Evolutionary conservation across 30 jellyfish, hydroid and myxozoan species (phyloP), one percentile per base, ranked within the genome.

Genomic region (Sanderia malayensis): DNA sequence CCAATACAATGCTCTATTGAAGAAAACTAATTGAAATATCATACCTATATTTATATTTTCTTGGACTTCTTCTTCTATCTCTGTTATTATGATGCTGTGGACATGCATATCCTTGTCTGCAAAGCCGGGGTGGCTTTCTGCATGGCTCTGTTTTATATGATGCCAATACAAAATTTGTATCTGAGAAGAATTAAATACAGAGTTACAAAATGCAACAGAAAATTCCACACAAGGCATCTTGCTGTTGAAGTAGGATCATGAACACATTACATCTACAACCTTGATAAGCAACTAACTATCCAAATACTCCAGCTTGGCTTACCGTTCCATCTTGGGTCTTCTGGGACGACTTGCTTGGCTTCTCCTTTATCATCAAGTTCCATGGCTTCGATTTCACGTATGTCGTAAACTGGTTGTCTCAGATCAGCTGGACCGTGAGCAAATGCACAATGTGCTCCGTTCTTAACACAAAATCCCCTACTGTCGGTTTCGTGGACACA

Each of bases 391-490:
- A 90, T 47, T 46, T 90, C 98, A 53, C 98, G 77, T 6, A 90
- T 61, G 72, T 90, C 98, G 63, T 90, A 90, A 28, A 90, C 98
- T 37, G 98, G 98, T 46, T 90, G 98, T 46, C 98, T 63, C 60
- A 90, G 57, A 73, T 90, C 98, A 24, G 82, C 77, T 29, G 94
- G 98, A 18, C 98, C 98, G 74, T 90, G 98, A 7, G 98, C 98
- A 83, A 90, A 90, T 28, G 98, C 98, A 81, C 98, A 90, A 58
- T 90, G 98, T 1, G 98, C 95, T 20, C 98, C 98, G 87, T 90
- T 90, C 80, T 83, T 83, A 18, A 86, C 95, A 57, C 98, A 90
- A 46, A 62, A 79, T 1, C 98, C 98, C 31, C 98, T 70, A 10
- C 86, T 33, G 70, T 90, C 98, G 0, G 98, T 90, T 83, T 90